Conservation (phyloP, 92 coral and sea anemone species). For the Heteractis magnifica region DNA sequence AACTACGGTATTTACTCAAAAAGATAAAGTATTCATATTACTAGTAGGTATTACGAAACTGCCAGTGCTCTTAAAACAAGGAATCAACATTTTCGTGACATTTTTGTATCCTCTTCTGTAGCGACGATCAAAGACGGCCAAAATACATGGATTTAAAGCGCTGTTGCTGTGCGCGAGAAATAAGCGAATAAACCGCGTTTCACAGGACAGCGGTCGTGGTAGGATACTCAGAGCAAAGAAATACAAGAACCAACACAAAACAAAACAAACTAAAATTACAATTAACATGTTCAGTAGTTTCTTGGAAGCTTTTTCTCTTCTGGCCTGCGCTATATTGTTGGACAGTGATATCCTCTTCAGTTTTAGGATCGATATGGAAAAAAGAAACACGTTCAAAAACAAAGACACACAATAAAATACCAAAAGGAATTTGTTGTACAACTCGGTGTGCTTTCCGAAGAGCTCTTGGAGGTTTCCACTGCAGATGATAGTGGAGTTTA, state of each 20-base stretch:
- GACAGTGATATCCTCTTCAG: conserved; percentile 4
- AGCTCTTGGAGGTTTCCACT: conserved; percentile 14
- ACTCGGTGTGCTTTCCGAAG: conserved; percentile 7
- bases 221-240: conserved; percentile 38
- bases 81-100: background rate
- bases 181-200: conserved; percentile 34
- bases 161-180: conserved; percentile 59
- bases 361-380: conserved; percentile 6
- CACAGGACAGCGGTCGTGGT: conserved; percentile 18
- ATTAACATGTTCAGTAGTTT: conserved; percentile 43
- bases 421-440: conserved; percentile 4
- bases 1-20: background rate
- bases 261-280: conserved; percentile 40
- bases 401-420: conserved; percentile 36
- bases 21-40: background rate
- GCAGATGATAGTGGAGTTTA: conserved; percentile 10
- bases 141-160: conserved; percentile 46
- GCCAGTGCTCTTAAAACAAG: background rate
- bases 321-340: conserved; percentile 5
- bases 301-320: conserved; percentile 31
- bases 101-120: conserved; percentile 48
- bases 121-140: conserved; percentile 33
- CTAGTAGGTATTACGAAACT: background rate
- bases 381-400: conserved; percentile 19
- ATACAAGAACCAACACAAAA: conserved; percentile 51